phyloP scores from a whole-genome alignment of 2,888 invertebrate species.

The Micropterix aruncella region DNA sequence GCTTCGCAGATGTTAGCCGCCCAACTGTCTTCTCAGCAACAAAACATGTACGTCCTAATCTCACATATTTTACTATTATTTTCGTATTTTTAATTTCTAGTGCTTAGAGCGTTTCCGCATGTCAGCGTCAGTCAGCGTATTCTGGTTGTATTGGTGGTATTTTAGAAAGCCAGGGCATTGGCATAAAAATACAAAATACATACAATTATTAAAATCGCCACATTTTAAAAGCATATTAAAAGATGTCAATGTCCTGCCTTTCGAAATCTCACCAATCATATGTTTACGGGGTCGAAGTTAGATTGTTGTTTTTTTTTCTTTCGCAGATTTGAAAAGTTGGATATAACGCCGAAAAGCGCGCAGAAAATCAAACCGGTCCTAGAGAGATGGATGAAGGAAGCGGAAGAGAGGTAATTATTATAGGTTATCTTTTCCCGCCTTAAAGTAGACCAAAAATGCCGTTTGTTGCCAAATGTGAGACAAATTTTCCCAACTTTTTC shows the following conservation, averaged over 20 bases:
- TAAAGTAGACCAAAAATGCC: no score
- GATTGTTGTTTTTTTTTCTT: constrained; percentile 40
- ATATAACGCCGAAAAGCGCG: constrained; percentile 98
- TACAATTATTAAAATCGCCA: no score
- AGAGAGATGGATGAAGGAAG: constrained; percentile 98
- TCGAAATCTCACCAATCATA: not conserved
- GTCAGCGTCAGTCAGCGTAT: no score
- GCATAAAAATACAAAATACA: constrained; percentile 50
- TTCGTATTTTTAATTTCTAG: not conserved
- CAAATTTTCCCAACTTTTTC: no score
- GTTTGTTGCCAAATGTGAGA: no score
- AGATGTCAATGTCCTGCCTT: constrained; percentile 1
- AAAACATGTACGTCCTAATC: constrained; percentile 71
- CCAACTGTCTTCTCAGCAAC: constrained; percentile 85
- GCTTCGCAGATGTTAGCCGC: constrained; percentile 93
- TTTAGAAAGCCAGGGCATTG: constrained; percentile 78
- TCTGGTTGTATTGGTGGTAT: not conserved
- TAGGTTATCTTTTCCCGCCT: no score
- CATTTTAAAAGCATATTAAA: no score
- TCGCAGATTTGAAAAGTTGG: constrained; percentile 95
- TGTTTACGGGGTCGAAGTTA: not conserved
- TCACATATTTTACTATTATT: constrained; percentile 3
- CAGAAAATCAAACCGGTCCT: constrained; percentile 98
- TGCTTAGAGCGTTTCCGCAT: no score
- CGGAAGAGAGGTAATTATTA: constrained; percentile 85